Evolutionary conservation across 1,140 invertebrate species (phyloP).

Genomic region (Diuraphis noxia): DNA sequence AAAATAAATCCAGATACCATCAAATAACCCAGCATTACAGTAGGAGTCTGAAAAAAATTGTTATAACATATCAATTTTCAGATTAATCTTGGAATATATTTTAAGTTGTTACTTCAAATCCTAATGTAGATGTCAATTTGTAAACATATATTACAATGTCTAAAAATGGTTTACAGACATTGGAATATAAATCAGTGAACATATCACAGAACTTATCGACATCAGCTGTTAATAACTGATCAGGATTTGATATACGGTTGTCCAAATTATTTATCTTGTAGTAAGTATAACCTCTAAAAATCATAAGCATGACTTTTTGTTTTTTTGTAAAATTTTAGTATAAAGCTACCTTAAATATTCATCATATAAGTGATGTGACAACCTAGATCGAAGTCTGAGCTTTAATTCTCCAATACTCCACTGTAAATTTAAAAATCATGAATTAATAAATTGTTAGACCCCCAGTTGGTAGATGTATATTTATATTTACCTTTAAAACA

Average conservation of each 20-base stretch:
- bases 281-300: constrained; percentile 88
- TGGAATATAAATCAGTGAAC: constrained; percentile 93
- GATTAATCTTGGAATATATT: constrained; percentile 12
- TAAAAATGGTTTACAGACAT: constrained; percentile 93
- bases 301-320: constrained; percentile 55
- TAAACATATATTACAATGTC: constrained; percentile 95
- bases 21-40: constrained; percentile 83
- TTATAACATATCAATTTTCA: neutral
- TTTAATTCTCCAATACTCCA: constrained; percentile 93
- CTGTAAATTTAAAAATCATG: constrained; percentile 59
- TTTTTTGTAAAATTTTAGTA: neutral
- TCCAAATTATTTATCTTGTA: constrained; percentile 97
- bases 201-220: constrained; percentile 97
- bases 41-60: constrained; percentile 73
- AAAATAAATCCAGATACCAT: constrained; percentile 79
- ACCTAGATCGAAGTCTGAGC: constrained; percentile 83
- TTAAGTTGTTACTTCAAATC: constrained; percentile 60
- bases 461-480: neutral
- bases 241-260: constrained; percentile 91
- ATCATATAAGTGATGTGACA: constrained; percentile 84
- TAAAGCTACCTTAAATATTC: constrained; percentile 88
- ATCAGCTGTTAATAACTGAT: constrained; percentile 91
- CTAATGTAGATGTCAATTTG: constrained; percentile 81
- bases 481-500: constrained; percentile 72
- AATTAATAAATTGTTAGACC: neutral